Conservation (phyloP, 2,888 invertebrate species). For the Bombylius discolor region DNA sequence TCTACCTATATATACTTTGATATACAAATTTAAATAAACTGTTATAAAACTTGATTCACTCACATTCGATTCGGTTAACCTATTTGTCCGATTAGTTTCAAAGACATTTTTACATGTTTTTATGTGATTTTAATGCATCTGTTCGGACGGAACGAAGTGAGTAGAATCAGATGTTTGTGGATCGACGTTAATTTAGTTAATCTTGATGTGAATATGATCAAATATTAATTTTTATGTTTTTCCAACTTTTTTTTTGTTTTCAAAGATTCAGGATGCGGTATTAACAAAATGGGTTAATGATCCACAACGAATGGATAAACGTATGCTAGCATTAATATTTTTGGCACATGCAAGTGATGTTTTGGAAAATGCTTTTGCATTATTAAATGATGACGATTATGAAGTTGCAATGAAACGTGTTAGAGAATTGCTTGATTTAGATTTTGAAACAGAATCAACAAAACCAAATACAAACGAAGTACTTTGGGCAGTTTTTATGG, state of each 20-base stretch:
- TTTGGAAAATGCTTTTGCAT: constrained; percentile 97
- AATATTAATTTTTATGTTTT: background rate
- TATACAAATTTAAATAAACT: too few species aligned
- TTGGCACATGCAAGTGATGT: constrained; percentile 98
- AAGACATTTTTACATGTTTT: too few species aligned
- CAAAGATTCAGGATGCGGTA: constrained; percentile 91
- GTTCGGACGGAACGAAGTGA: too few species aligned
- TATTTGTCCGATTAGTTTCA: too few species aligned
- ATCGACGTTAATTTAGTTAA: background rate
- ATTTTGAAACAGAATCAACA: constrained; percentile 90
- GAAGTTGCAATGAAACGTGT: constrained; percentile 97
- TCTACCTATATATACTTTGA: too few species aligned
- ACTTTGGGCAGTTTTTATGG: constrained; percentile 98
- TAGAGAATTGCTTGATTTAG: constrained; percentile 86
- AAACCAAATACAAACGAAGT: constrained; percentile 85
- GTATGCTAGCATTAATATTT: constrained; percentile 84
- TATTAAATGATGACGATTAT: constrained; percentile 92
- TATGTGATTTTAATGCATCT: too few species aligned
- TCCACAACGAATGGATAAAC: constrained; percentile 92
- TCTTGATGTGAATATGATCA: background rate
- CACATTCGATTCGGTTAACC: too few species aligned
- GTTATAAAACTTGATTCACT: too few species aligned
- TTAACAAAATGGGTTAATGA: constrained; percentile 94
- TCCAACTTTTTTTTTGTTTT: constrained; percentile 3
- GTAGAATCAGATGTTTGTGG: too few species aligned